These are phyloP conservation scores for Oncorhynchus mykiss DNA, from an alignment of 2,113 vertebrate species.

Conservation along the genomic window DNA sequence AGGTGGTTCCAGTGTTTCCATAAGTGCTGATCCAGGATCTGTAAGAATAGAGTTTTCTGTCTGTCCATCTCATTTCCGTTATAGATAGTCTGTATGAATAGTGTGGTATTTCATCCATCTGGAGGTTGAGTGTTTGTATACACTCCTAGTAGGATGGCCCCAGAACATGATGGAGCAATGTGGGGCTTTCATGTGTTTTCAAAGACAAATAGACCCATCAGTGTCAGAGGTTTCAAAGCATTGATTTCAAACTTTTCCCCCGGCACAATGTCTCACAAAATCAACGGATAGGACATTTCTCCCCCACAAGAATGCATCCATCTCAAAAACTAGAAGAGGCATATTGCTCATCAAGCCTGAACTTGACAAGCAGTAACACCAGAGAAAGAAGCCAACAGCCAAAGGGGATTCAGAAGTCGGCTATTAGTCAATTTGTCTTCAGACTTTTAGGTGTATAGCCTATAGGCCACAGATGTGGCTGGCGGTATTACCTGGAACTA, in stretches of 20 bases:
- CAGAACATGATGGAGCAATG: conserved; percentile 36
- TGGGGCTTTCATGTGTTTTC: conserved; percentile 14
- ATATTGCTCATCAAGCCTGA: conserved; percentile 54
- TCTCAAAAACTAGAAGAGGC: conserved; percentile 37
- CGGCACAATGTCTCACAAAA: conserved; percentile 37
- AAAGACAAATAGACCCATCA: conserved; percentile 45
- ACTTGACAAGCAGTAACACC: conserved; percentile 44
- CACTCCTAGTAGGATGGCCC: conserved; percentile 18
- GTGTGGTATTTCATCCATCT: not conserved
- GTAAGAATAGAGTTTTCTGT: not conserved
- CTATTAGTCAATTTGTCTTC: conserved; percentile 49
- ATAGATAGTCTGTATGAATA: not conserved
- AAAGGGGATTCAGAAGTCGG: conserved; percentile 32
- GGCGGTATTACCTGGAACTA: not conserved
- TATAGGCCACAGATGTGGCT: conserved; percentile 8
- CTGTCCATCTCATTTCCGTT: no score
- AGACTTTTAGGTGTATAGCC: conserved; percentile 18
- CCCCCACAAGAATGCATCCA: conserved; percentile 50
- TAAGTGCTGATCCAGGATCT: not conserved
- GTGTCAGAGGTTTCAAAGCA: conserved; percentile 47
- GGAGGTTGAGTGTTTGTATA: not conserved
- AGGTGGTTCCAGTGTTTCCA: conserved; percentile 9
- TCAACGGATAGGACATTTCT: conserved; percentile 31
- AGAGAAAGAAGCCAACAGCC: not conserved
- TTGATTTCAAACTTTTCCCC: conserved; percentile 38